These are phyloP conservation scores for Hirtodrosophila trivittata DNA, from an alignment of 2,888 invertebrate genomes.

Conservation along the genomic window DNA sequence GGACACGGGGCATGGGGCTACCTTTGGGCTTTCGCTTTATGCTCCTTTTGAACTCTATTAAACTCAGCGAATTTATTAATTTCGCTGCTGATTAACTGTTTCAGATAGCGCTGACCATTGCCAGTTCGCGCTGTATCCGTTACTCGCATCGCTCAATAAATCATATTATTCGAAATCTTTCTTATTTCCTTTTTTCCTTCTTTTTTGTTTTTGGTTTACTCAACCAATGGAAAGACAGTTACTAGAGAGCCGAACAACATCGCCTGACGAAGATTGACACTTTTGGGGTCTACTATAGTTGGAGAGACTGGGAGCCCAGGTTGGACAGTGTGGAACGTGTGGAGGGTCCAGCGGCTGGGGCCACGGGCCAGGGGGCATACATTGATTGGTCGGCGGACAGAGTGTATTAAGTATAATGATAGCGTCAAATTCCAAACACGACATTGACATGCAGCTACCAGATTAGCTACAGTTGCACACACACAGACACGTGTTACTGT, in stretches of 20 bases:
- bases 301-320: neutral
- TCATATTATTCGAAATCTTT: slow-evolving; percentile 61
- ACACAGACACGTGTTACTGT: neutral
- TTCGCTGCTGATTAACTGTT: slow-evolving; percentile 77
- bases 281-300: slow-evolving; percentile 17
- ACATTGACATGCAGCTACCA: slow-evolving; percentile 37
- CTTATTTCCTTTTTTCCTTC: neutral
- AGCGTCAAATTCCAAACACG: slow-evolving; percentile 59
- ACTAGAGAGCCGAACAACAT: slow-evolving; percentile 7
- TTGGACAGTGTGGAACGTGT: neutral
- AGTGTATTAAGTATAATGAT: slow-evolving; percentile 51
- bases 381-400: slow-evolving; percentile 35
- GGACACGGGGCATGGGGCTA: neutral
- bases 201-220: neutral
- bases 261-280: slow-evolving; percentile 62
- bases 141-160: slow-evolving; percentile 70
- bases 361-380: slow-evolving; percentile 9
- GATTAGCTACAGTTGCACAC: neutral
- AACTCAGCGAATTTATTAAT: slow-evolving; percentile 79
- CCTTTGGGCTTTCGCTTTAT: slow-evolving; percentile 30
- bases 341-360: neutral
- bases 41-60: slow-evolving; percentile 80
- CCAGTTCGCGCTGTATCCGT: slow-evolving; percentile 59
- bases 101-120: slow-evolving; percentile 68
- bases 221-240: slow-evolving; percentile 5